Conservation (phyloP, 2,797 vertebrate genomes). For the Crax fasciolata region DNA sequence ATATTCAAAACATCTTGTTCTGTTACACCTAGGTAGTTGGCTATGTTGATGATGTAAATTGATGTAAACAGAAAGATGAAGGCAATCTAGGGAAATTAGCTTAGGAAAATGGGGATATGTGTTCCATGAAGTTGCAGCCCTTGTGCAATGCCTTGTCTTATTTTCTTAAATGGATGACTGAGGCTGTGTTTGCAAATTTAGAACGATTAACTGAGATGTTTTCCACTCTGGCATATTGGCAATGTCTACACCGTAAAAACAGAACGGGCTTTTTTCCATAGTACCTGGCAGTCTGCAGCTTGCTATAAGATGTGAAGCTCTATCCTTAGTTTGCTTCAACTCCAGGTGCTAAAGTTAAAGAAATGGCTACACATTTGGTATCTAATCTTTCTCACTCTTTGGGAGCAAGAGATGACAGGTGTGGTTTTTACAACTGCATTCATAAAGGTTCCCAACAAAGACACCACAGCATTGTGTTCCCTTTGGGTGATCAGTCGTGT, state of each 20-base stretch:
- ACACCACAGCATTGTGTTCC: background rate
- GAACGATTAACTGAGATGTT: background rate
- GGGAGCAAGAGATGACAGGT: background rate
- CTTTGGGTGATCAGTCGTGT: background rate
- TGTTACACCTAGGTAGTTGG: conserved; percentile 17
- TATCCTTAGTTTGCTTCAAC: background rate
- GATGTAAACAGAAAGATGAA: conserved; percentile 40
- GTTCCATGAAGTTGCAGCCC: conserved; percentile 19
- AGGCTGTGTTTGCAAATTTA: background rate
- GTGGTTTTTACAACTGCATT: background rate
- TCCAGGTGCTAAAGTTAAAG: background rate
- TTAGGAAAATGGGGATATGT: background rate
- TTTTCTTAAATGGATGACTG: conserved; percentile 21
- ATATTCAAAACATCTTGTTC: conserved; percentile 38
- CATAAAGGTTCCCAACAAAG: background rate
- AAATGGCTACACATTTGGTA: background rate
- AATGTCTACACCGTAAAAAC: conserved; percentile 5
- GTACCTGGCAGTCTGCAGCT: background rate
- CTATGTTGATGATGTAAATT: conserved; percentile 34
- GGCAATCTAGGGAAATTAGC: conserved; percentile 27
- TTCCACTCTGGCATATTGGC: background rate
- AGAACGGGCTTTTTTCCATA: background rate
- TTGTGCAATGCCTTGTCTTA: background rate
- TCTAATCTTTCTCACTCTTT: background rate
- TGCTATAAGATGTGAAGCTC: background rate